Evolutionary conservation across 1,140 invertebrate species (phyloP).

Genomic region (Drosophila repleta): DNA sequence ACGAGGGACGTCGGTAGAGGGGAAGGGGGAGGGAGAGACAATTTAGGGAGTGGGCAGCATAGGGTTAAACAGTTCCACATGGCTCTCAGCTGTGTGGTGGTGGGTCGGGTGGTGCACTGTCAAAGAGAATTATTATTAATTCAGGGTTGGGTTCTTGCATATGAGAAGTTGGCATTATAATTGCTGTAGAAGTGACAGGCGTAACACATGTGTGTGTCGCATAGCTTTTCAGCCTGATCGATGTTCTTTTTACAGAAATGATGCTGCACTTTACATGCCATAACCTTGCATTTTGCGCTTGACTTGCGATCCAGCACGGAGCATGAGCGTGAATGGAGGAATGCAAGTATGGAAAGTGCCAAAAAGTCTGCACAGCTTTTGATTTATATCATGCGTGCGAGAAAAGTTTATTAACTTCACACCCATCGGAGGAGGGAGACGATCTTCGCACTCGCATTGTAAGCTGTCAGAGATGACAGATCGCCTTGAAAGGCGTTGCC

Average conservation of each 20-base stretch:
- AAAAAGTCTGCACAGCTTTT: conserved; percentile 57
- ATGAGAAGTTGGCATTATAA: conserved; percentile 51
- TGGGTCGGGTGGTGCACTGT: conserved; percentile 20
- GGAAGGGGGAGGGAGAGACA: neutral
- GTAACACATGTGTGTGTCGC: conserved; percentile 41
- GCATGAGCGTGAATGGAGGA: conserved; percentile 6
- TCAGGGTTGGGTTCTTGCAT: conserved; percentile 40
- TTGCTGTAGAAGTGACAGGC: conserved; percentile 49
- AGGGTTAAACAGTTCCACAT: conserved; percentile 75
- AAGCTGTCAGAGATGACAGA: conserved; percentile 75
- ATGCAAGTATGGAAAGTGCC: neutral
- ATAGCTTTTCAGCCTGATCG: conserved; percentile 44
- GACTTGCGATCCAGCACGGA: conserved; percentile 39
- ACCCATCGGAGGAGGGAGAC: conserved; percentile 38
- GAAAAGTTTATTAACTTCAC: conserved; percentile 70
- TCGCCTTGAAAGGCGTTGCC: conserved; percentile 57
- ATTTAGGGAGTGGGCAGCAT: conserved; percentile 20
- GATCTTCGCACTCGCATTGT: conserved; percentile 44
- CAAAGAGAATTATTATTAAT: conserved; percentile 48
- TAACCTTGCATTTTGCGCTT: conserved; percentile 52
- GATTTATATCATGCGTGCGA: conserved; percentile 60
- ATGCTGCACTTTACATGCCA: conserved; percentile 56
- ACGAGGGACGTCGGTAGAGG: too few species aligned
- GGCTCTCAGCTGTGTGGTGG: conserved; percentile 30
- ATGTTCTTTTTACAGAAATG: conserved; percentile 46